Evolutionary conservation across 2,113 vertebrate species (phyloP), one percentile per base, ranked within the genome.

Genomic region (Pomatostomus ruficeps): DNA sequence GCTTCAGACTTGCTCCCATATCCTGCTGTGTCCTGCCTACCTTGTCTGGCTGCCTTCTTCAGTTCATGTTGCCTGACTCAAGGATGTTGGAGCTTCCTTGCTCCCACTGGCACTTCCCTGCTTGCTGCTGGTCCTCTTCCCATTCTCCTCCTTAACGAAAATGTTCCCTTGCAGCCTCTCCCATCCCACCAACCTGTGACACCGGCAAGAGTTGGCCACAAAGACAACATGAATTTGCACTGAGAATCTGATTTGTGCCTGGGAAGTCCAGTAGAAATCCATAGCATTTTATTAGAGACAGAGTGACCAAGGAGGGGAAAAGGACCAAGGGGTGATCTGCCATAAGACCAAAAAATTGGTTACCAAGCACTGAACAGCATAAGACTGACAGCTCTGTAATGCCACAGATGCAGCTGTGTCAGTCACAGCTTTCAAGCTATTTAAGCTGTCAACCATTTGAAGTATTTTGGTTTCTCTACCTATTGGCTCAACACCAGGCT

Each of bases 381-480:
- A 4, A 20, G 20, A 38, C 40, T 82, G 78, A 52, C 70, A 65
- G 35, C 19, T 79, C 76, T 6, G 14, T 28, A 54, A 45, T 36
- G 22, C 67, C 23, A 18, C 1, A 33, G 55, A 26, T 1, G 0
- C 49, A 78, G 45, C 40, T 83, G 57, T 75, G 87, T 63, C 75
- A 79, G 48, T 26, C 43, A 68, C 67, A 70, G 42, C 61, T 94
- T 81, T 88, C 82, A 89, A 61, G 49, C 23, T 92, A 17, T 71
- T 88, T 62, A 49, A 71, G 21, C 31, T 61, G 35, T 61, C 48
- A 80, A 4, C 33, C 9, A 29, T 62, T 46, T 58, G 14, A 77
- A 80, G 14, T 62, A 38, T 55, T 57, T 85, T 85, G 43, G 24
- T 92, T 94, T 96, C 55, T 87, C 46, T 86, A 14, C 29, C 76